Base-by-base conservation (phyloP, 1,140 invertebrate genomes). In the Papilio machaon region DNA sequence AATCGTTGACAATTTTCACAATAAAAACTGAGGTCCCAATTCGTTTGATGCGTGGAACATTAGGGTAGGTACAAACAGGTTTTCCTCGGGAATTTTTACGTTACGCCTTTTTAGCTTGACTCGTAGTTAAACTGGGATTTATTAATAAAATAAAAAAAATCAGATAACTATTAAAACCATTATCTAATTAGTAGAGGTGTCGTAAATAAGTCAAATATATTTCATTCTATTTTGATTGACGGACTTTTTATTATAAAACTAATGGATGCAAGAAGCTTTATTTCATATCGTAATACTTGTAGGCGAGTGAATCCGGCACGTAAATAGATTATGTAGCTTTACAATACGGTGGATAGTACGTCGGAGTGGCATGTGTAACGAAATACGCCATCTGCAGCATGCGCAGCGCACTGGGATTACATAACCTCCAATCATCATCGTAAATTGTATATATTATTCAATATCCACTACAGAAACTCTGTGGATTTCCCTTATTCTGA, bases 391-490 rank as follows among this genome's bases (percentile, higher is more conserved):
- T 85, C 90, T 91, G 91, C 89, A 93, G 83, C 80, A 64, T 86
- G 91, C 91, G 88, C 89, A 87, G 86, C 87, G 88, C 83, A 83
- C 82, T 86, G 90, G 91, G 90, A 90, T 89, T 92, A 91, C 88
- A 88, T 89, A 89, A 86, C 84, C 84, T 87, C 85, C 86, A 90
- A 88, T 88, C 86, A 91, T 86, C 85, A 88, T 84, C 81, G 81
- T 89, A 91, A 90, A 90, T 85, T 84, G 83, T 84, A 88, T 88
- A 86, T 90, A 88, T 90, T 88, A 90, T 87, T 90, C 87, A 89
- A 87, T 87, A 84, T 82, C 84, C 54, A 84, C 82, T 86, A 85
- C 81, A 86, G 84, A 87, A 87, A 86, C 86, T 79, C 75, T 86
- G 84, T 81, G 85, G 83, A 82, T 87, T 86, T 79, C 70, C 83